Conservation (phyloP, 2,888 invertebrate species). For the Philhelius pedissequus region DNA sequence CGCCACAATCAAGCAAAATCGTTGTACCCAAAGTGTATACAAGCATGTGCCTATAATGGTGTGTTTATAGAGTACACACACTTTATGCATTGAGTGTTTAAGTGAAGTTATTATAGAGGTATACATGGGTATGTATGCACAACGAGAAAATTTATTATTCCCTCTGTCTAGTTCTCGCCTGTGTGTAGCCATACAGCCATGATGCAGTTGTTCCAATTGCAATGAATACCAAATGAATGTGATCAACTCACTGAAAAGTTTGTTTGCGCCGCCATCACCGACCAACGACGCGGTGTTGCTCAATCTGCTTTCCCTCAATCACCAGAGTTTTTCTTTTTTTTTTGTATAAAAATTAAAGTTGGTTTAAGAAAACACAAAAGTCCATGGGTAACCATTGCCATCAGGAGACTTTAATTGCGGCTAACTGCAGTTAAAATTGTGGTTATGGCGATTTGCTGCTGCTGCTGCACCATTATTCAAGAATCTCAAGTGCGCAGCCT, state of each 20-base stretch:
- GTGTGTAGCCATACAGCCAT: too few relatives aligned
- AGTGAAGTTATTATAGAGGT: conserved; percentile 35
- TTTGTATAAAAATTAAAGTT: conserved; percentile 44
- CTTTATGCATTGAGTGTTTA: conserved; percentile 16
- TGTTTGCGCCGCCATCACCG: conserved; percentile 27
- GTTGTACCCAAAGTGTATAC: neutral
- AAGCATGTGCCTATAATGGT: neutral
- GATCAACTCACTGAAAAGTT: conserved; percentile 64
- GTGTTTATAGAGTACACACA: neutral
- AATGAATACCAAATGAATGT: conserved; percentile 67
- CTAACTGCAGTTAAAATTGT: conserved; percentile 49
- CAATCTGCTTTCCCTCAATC: neutral
- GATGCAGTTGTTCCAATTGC: conserved; percentile 67
- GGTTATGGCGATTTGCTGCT: conserved; percentile 25
- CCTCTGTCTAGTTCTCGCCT: conserved; percentile 61
- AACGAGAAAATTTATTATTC: conserved; percentile 65
- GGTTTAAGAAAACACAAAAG: conserved; percentile 34
- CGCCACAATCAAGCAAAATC: neutral
- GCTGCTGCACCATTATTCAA: conserved; percentile 35
- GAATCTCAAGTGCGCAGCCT: conserved; percentile 18
- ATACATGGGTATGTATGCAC: neutral
- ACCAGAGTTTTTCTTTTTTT: neutral
- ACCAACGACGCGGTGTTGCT: neutral
- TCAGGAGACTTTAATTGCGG: conserved; percentile 61
- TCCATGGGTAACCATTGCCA: neutral